A percentile compares a stretch with the other conserved stretches of the same genome.
Evolutionary conservation across 35 echinoderm and acorn worm genomes (phyloP).

Genomic region (Anneissia japonica): DNA sequence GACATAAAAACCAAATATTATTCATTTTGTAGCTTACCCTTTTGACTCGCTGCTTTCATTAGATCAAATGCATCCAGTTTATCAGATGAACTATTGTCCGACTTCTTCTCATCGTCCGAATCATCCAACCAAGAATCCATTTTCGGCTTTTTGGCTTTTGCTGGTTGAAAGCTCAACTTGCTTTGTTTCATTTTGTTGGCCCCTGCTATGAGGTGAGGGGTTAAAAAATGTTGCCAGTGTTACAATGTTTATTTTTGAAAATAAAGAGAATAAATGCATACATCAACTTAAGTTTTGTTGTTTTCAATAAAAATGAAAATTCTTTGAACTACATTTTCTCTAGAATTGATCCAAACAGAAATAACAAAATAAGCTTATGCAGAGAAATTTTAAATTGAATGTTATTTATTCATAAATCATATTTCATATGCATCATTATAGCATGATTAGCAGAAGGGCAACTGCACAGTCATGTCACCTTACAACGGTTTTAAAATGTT

Average conservation of each 20-base stretch:
- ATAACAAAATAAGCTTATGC: background rate
- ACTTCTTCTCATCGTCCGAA: background rate
- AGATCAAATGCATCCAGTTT: background rate
- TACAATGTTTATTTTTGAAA: no score
- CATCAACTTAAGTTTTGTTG: background rate
- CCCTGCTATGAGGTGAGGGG: background rate
- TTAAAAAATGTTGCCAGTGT: constrained; percentile 28
- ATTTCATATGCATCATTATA: no score
- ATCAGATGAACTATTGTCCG: background rate
- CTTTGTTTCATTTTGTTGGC: constrained; percentile 35
- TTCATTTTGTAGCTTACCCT: background rate
- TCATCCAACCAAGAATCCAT: constrained; percentile 21
- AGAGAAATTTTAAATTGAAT: no score
- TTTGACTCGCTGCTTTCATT: background rate
- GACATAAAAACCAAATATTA: background rate
- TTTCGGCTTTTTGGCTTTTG: constrained; percentile 26
- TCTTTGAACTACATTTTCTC: background rate
- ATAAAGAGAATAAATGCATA: background rate
- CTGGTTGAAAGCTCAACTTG: constrained; percentile 16
- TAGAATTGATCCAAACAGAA: background rate
- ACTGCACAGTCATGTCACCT: no score
- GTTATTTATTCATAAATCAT: no score
- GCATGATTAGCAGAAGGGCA: no score
- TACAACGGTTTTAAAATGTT: no score
- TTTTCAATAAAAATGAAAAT: background rate